These are phyloP conservation scores for Lycocerus yunnanus DNA, from an alignment of 2,888 invertebrate genomes.

Conservation along the genomic window DNA sequence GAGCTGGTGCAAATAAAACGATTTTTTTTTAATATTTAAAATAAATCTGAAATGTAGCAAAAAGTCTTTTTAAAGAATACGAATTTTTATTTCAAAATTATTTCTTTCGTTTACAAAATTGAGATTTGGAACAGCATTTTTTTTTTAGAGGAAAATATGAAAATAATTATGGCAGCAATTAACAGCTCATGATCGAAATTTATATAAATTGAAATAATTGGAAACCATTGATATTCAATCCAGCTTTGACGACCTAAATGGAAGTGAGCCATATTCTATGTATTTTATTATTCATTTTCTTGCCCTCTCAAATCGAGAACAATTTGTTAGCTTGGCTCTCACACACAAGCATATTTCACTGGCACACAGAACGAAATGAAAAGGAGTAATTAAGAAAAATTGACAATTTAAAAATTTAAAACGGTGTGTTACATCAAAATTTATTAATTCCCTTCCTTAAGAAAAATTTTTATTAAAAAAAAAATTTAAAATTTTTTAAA, in stretches of 20 bases:
- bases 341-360: constrained; percentile 32
- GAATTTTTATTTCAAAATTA: not conserved
- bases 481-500: no score
- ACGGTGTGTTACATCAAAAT: constrained; percentile 14
- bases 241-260: constrained; percentile 12
- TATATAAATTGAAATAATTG: not conserved
- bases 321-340: constrained; percentile 30
- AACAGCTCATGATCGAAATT: no score
- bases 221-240: not conserved
- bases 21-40: constrained; percentile 17
- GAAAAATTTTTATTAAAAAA: no score
- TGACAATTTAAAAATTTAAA: constrained; percentile 28
- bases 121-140: no score
- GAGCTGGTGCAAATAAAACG: constrained; percentile 30
- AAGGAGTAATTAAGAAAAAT: constrained; percentile 41
- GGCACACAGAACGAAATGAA: constrained; percentile 26
- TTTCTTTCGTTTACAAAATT: not conserved
- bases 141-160: no score
- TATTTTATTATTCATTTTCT: constrained; percentile 33
- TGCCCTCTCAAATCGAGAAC: constrained; percentile 30
- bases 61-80: not conserved
- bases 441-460: not conserved
- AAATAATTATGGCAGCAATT: no score
- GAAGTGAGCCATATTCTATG: constrained; percentile 23
- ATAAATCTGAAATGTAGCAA: not conserved